These are phyloP conservation scores for Dipodomys ordii DNA, from an alignment of 2,113 vertebrate species.

Conservation along the genomic window DNA sequence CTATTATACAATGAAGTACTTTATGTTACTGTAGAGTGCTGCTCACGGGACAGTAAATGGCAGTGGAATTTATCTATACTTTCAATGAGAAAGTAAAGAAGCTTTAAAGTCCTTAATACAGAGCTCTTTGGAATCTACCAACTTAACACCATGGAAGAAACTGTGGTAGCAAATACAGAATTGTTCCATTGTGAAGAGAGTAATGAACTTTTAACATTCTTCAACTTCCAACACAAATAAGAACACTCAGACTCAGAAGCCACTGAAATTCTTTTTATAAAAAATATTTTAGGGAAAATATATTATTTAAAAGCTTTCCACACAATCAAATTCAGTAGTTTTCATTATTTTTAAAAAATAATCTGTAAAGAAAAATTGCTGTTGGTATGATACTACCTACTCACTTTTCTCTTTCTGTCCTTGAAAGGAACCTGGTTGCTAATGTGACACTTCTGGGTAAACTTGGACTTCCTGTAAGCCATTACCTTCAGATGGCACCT, in stretches of 20 bases:
- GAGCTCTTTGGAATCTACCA: neutral
- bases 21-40: neutral
- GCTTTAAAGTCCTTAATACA: neutral
- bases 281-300: slow-evolving; percentile 25
- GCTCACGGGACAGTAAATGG: neutral
- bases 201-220: neutral
- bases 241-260: slow-evolving; percentile 4
- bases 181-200: neutral
- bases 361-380: neutral
- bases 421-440: neutral
- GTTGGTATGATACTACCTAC: neutral
- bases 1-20: neutral
- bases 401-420: neutral
- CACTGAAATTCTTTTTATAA: neutral
- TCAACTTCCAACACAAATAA: slow-evolving; percentile 22
- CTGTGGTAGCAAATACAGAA: neutral
- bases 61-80: neutral
- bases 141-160: neutral
- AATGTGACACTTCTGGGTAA: neutral
- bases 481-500: neutral
- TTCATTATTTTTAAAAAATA: neutral
- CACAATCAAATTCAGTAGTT: slow-evolving; percentile 14
- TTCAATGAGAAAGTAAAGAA: neutral
- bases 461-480: neutral
- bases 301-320: neutral